Evolutionary conservation across 2,797 vertebrate genomes (phyloP).

Genomic region (Luscinia megarhynchos): DNA sequence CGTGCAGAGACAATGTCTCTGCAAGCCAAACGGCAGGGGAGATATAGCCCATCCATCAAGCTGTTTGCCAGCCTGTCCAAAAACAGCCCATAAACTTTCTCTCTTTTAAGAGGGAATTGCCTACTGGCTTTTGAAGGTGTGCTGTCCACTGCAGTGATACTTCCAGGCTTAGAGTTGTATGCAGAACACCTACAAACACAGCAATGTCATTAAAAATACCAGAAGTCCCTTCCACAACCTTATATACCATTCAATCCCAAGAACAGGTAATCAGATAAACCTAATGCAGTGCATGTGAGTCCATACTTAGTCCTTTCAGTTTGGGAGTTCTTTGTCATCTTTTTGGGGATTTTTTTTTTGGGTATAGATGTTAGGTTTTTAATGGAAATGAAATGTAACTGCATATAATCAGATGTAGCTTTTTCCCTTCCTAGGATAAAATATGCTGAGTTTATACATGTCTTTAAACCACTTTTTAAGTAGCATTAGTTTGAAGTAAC

Average conservation of each 20-base stretch:
- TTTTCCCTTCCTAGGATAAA: neutral
- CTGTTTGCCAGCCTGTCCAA: neutral
- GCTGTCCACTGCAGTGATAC: neutral
- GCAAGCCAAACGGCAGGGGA: neutral
- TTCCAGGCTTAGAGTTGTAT: neutral
- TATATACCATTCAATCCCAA: neutral
- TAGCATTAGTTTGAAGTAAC: neutral
- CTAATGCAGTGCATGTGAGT: fast-evolving
- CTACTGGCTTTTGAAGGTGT: neutral
- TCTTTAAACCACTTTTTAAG: neutral
- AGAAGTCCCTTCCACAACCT: neutral
- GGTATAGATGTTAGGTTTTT: neutral
- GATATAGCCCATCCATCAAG: neutral
- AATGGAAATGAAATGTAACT: neutral
- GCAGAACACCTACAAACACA: neutral
- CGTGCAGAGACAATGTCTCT: fast-evolving
- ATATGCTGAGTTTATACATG: neutral
- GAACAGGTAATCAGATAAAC: neutral
- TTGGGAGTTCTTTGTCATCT: neutral
- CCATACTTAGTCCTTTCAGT: neutral
- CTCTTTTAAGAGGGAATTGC: neutral
- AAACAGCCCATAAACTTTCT: neutral
- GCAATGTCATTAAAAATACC: neutral
- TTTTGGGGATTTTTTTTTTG: neutral
- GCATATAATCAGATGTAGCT: neutral